Conservation (phyloP, 2,113 vertebrate genomes). For the Dipodomys merriami region DNA sequence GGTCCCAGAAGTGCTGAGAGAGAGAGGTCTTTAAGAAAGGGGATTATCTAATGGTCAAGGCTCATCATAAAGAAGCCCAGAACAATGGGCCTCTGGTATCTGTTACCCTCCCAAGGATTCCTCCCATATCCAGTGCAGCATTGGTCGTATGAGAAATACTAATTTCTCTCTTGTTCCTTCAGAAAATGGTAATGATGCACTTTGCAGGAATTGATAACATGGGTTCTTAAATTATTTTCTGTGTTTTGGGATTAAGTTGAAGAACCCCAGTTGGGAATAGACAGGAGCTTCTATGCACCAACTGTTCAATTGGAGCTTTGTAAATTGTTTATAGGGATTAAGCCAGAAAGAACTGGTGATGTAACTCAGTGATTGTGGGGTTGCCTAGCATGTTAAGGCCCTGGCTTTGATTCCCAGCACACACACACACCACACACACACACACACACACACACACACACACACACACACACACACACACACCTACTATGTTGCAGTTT, state of each 20-base stretch:
- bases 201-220: background rate
- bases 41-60: accelerated
- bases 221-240: background rate
- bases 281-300: background rate
- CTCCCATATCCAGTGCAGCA: background rate
- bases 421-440: too few species aligned
- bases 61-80: background rate
- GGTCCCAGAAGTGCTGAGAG: background rate
- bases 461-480: background rate
- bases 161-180: background rate
- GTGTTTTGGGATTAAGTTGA: background rate
- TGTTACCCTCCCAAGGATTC: background rate
- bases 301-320: background rate
- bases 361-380: background rate
- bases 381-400: background rate
- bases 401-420: background rate
- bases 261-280: background rate
- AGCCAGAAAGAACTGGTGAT: background rate
- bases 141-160: too few species aligned
- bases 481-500: background rate
- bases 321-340: background rate
- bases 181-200: background rate
- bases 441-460: background rate
- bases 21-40: background rate
- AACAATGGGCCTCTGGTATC: accelerated